Conservation (phyloP, 2,797 vertebrate species). For the Lophura swinhoii region DNA sequence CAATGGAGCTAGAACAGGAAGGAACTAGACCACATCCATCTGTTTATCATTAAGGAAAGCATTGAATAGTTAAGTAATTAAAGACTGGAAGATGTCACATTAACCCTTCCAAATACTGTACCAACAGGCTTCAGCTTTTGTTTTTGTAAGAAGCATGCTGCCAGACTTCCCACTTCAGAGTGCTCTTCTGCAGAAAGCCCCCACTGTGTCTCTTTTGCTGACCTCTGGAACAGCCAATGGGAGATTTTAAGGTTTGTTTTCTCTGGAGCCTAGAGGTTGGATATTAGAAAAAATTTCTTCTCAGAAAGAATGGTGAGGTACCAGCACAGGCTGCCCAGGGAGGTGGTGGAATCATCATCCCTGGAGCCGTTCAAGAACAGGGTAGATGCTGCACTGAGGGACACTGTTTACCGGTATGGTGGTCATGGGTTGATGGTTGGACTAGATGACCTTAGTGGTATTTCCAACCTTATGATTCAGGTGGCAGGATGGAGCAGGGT, state of each 20-base stretch:
- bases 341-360: no score
- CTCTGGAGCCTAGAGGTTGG: background rate
- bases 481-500: background rate
- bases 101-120: conserved; percentile 49
- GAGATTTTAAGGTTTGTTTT: background rate
- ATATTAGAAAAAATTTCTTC: no score
- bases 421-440: no score
- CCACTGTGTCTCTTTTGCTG: background rate
- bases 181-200: background rate
- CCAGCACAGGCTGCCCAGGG: no score
- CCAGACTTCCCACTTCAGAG: background rate
- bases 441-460: no score
- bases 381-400: no score
- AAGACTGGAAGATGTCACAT: conserved; percentile 38
- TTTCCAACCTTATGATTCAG: no score
- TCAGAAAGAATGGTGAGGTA: no score
- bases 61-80: conserved; percentile 64
- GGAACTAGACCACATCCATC: conserved; percentile 61
- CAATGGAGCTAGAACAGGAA: conserved; percentile 66
- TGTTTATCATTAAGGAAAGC: conserved; percentile 60
- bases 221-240: accelerated
- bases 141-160: background rate
- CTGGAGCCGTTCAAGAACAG: no score
- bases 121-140: background rate
- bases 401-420: no score